A percentile compares a stretch with the other conserved stretches of the same genome.
phyloP scores from a whole-genome alignment of 2,888 invertebrate species.

The Nycteola revayana region DNA sequence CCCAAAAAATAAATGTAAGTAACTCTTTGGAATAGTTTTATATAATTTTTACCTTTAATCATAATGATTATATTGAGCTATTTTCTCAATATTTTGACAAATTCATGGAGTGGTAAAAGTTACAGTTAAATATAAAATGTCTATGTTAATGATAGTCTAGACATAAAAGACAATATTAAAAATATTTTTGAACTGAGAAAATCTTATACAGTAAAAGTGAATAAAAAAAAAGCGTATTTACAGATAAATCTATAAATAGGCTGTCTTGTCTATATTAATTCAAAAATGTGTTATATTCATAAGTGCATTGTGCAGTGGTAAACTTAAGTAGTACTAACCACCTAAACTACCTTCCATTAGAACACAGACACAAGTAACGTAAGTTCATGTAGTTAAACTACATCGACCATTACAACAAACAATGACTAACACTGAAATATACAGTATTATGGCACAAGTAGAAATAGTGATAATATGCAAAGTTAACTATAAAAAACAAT shows the following conservation, averaged over 20 bases:
- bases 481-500: too few species aligned
- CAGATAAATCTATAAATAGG: too few species aligned
- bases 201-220: too few species aligned
- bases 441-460: conserved; percentile 55
- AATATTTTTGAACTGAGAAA: too few species aligned
- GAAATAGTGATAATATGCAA: conserved; percentile 30
- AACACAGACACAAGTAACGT: conserved; percentile 31
- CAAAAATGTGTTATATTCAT: too few species aligned
- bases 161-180: too few species aligned
- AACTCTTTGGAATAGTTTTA: conserved; percentile 44
- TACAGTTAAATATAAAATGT: too few species aligned
- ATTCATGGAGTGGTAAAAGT: not conserved
- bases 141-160: too few species aligned
- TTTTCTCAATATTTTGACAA: conserved; percentile 1
- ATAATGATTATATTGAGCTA: conserved; percentile 12
- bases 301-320: conserved; percentile 2
- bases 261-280: too few species aligned
- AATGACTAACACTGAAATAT: conserved; percentile 41
- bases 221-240: too few species aligned
- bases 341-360: conserved; percentile 38
- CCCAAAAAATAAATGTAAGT: conserved; percentile 25
- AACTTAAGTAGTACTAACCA: conserved; percentile 28
- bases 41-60: conserved; percentile 19
- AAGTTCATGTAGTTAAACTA: conserved; percentile 52
- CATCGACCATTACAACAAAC: conserved; percentile 35